These are phyloP conservation scores for Melopsittacus undulatus DNA, from an alignment of 2,797 vertebrate species.

Conservation along the genomic window DNA sequence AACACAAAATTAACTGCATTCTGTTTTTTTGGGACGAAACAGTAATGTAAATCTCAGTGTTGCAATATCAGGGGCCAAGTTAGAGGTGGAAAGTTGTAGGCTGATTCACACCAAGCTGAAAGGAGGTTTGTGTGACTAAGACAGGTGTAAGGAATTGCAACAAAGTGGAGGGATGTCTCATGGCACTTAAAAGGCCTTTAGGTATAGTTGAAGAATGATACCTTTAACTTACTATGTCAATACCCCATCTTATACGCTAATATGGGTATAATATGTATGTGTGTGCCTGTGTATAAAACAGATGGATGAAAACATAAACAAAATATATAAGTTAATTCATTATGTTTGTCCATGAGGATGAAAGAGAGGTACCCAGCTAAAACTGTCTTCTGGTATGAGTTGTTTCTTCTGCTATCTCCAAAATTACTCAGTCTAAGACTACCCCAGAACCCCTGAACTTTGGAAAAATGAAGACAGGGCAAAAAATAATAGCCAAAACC, in stretches of 20 bases:
- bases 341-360: background rate
- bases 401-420: background rate
- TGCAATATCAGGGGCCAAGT: background rate
- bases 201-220: background rate
- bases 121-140: background rate
- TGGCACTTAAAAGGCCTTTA: background rate
- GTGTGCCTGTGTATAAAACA: background rate
- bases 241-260: background rate
- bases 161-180: background rate
- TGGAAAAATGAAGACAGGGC: background rate
- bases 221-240: background rate
- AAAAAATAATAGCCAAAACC: background rate
- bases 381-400: background rate
- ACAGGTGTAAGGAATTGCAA: background rate
- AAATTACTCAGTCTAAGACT: background rate
- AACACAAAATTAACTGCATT: background rate
- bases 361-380: background rate
- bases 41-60: background rate
- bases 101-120: accelerated
- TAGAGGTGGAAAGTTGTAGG: background rate
- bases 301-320: background rate
- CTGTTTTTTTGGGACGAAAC: background rate
- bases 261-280: background rate
- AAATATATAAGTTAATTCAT: background rate
- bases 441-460: background rate